Base-by-base conservation (phyloP, 2,113 vertebrate genomes). In the Eleginops maclovinus region DNA sequence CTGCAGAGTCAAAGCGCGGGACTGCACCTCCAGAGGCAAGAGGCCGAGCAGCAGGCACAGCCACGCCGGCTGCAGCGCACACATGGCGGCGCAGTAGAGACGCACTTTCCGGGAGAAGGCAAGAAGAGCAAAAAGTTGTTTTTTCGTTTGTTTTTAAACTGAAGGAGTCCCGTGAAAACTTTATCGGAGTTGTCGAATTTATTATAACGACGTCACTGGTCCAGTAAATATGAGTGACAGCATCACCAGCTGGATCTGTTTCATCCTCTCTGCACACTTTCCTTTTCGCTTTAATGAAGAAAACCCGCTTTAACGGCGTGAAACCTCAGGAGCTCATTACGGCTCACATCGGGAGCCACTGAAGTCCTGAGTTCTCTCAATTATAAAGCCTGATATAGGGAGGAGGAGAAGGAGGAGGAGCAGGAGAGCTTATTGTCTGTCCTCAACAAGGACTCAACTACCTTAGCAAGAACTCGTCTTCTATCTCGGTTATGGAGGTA, bases 31-130 rank as follows among this genome's bases (percentile, higher is more conserved):
- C 75, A 89, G 56, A 63, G 89, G 70, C 55, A 93, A 65, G 72
- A 92, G 62, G 65, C 87, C 68, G 75, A 93, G 83, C 81, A 93
- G 63, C 76, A 91, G 53, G 40, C 83, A 93, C 67, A 90, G 55
- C 87, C 89, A 91, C 44, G 81, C 79, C 64, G 85, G 72, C 53
- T 69, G 69, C 28, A 81, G 83, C 31, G 61, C 77, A 21, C 83
- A 68, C 92, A 93, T 91, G 21, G 54, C 79, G 66, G 77, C 14
- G 58, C 49, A 46, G 51, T 5, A 14, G 44, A 79, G 26, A 66
- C 79, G 69, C 73, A 36, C 72, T 19, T 28, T 63, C 74, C 75
- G 46, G 69, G 31, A 31, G 13, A 24, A 65, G 22, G 26, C 6
- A 13, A 65, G 43, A 50, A 9, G n/a, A 73, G 9, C 40, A 75